phyloP scores from a whole-genome alignment of 2,888 invertebrate genomes.

The Zaprionus obscuricornis region DNA sequence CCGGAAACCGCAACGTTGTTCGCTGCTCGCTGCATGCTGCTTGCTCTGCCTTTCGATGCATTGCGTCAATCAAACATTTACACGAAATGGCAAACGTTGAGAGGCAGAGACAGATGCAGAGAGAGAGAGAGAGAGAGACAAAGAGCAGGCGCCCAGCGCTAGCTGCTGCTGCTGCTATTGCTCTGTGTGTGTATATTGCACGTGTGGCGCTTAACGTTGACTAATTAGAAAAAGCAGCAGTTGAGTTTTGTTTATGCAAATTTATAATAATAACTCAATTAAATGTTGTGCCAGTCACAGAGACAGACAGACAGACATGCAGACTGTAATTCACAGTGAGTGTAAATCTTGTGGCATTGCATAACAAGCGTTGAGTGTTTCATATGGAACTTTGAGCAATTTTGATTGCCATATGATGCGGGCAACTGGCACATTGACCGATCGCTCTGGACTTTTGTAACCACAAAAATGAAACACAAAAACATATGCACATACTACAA shows the following conservation, averaged over 20 bases:
- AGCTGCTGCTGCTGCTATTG: no score
- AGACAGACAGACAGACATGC: background rate
- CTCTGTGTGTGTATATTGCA: slow-evolving; percentile 46
- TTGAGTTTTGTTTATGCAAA: slow-evolving; percentile 66
- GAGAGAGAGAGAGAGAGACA: background rate
- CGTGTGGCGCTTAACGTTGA: slow-evolving; percentile 57
- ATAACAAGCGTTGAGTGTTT: slow-evolving; percentile 31
- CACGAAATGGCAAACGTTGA: slow-evolving; percentile 41
- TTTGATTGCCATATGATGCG: slow-evolving; percentile 70
- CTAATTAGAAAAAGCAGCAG: slow-evolving; percentile 57
- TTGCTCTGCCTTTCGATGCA: slow-evolving; percentile 40
- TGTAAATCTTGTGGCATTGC: slow-evolving; percentile 35
- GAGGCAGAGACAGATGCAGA: background rate
- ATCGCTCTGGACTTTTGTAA: slow-evolving; percentile 53
- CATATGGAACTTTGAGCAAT: slow-evolving; percentile 28
- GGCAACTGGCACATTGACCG: slow-evolving; percentile 79
- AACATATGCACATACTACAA: slow-evolving; percentile 2
- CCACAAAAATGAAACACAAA: slow-evolving; percentile 25
- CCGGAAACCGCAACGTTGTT: slow-evolving; percentile 69
- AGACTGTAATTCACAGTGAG: no score
- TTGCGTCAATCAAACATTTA: slow-evolving; percentile 70
- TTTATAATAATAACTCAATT: slow-evolving; percentile 75
- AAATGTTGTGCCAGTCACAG: slow-evolving; percentile 43
- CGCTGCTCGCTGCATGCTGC: slow-evolving; percentile 40
- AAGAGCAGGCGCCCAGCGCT: no score